A percentile compares a stretch with the other conserved stretches of the same genome.
Evolutionary conservation across 2,888 invertebrate genomes (phyloP).

Genomic region (Coelopa pilipes): DNA sequence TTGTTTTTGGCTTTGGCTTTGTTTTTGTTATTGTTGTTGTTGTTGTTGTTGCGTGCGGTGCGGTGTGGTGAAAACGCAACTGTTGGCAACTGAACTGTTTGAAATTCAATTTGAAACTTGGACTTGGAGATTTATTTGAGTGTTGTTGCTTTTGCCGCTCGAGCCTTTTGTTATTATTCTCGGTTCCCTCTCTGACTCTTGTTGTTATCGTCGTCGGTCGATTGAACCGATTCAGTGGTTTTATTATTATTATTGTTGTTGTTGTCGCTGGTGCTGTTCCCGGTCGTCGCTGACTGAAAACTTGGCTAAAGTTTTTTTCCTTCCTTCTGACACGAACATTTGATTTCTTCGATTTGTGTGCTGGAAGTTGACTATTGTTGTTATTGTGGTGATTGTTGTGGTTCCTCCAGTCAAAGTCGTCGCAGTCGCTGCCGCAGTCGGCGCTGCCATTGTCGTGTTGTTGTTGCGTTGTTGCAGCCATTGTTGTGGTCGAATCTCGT

Average conservation of each 20-base stretch:
- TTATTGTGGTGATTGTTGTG: background rate
- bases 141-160: background rate
- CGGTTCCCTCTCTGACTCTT: no score
- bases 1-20: background rate
- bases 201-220: conserved; percentile 1
- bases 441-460: no score
- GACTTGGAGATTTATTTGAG: background rate
- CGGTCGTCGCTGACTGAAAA: conserved; percentile 20
- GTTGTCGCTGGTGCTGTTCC: no score
- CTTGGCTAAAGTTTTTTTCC: conserved; percentile 2
- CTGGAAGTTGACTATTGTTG: conserved; percentile 5
- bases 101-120: conserved; percentile 21
- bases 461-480: no score
- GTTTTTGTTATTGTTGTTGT: no score
- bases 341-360: no score
- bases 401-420: background rate
- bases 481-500: no score
- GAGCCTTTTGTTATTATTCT: no score
- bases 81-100: conserved; percentile 4
- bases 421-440: no score
- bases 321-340: no score
- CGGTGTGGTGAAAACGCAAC: background rate
- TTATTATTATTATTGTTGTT: background rate
- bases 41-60: background rate
- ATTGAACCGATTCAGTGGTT: background rate